A percentile compares a stretch with the other conserved stretches of the same genome.
Conservation (phyloP, 1,140 invertebrate species). For the Brachionus asplanchnoidis region DNA sequence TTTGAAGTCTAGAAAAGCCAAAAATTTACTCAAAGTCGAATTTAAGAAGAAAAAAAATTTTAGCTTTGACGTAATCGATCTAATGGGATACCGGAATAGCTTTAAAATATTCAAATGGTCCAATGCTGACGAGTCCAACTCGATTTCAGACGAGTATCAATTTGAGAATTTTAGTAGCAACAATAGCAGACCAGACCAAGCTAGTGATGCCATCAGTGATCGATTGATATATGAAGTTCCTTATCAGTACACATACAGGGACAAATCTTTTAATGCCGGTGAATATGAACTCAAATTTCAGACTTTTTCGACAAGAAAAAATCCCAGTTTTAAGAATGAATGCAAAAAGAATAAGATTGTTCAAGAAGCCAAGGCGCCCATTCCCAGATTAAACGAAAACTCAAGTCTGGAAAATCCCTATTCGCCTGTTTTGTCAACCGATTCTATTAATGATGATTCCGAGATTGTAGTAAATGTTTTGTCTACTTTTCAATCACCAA, state of each 20-base stretch:
- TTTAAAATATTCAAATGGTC: neutral
- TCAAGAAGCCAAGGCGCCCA: neutral
- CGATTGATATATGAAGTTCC: neutral
- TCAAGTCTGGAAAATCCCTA: neutral
- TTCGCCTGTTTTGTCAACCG: neutral
- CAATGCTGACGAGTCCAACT: neutral
- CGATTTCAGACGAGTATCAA: neutral
- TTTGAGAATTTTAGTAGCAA: neutral
- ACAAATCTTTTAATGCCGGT: neutral
- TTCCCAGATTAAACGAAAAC: neutral
- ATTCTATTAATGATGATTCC: neutral
- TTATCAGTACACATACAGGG: neutral
- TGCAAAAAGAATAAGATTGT: neutral
- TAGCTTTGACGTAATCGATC: neutral
- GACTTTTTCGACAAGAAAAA: neutral
- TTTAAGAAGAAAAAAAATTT: slow-evolving; percentile 12
- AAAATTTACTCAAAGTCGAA: neutral
- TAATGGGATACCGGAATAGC: slow-evolving; percentile 9
- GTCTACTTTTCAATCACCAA: neutral
- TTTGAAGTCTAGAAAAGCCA: neutral
- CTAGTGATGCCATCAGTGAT: neutral
- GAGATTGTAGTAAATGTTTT: neutral
- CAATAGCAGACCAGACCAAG: neutral
- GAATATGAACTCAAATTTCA: neutral
- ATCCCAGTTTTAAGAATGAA: neutral